Evolutionary conservation across 2,113 vertebrate species (phyloP).

Genomic region (Tychaedon coryphoeus): DNA sequence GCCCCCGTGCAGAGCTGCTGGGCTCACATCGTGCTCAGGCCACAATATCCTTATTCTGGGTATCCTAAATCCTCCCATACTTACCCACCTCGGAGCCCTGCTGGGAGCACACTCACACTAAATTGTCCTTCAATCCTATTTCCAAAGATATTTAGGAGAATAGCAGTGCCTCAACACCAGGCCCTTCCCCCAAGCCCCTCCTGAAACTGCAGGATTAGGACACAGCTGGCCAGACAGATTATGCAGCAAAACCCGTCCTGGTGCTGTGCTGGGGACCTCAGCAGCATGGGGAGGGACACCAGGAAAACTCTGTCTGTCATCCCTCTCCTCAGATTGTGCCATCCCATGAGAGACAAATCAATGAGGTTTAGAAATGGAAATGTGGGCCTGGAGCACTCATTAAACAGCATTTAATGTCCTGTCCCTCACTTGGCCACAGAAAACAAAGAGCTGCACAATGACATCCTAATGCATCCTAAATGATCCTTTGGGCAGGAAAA

Average conservation of each 20-base stretch:
- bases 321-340: background rate
- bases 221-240: conserved; percentile 41
- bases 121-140: background rate
- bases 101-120: background rate
- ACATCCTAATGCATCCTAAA: accelerated
- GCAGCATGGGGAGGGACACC: background rate
- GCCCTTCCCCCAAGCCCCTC: background rate
- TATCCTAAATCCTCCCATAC: background rate
- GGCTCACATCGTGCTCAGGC: background rate
- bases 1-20: accelerated
- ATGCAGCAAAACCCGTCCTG: background rate
- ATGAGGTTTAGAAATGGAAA: background rate
- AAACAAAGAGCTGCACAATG: background rate
- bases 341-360: background rate
- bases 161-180: background rate
- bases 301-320: background rate
- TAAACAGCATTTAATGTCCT: background rate
- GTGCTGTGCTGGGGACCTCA: background rate
- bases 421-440: accelerated
- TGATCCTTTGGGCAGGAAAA: background rate
- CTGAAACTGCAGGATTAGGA: background rate
- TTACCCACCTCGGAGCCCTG: background rate
- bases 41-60: background rate
- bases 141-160: background rate
- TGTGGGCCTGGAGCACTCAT: background rate